Percentiles rank a stretch among this genome's conserved stretches.
Conservation (phyloP, 2,888 invertebrate species). For the Sicus ferrugineus region DNA sequence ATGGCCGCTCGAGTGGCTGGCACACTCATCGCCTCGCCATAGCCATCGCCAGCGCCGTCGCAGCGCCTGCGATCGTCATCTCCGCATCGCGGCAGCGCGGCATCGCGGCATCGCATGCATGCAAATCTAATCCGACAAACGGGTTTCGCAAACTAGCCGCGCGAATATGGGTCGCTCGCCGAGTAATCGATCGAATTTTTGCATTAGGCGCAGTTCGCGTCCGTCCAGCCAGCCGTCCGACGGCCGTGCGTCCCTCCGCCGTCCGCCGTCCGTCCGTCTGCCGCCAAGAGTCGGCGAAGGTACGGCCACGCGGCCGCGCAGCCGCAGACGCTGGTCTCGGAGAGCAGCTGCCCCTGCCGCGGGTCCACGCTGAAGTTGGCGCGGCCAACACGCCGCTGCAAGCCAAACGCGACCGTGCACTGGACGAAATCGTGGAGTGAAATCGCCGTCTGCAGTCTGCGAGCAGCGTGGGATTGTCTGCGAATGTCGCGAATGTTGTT, state of each 20-base stretch:
- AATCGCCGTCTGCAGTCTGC: no score
- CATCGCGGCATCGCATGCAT: constrained; percentile 25
- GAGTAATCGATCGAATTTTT: constrained; percentile 62
- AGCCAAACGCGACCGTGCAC: constrained; percentile 18
- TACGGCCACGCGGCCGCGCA: neutral
- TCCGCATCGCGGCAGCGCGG: constrained; percentile 24
- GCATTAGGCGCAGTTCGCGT: constrained; percentile 36
- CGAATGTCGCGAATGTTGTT: no score
- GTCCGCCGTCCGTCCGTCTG: neutral
- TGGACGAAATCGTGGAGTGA: no score
- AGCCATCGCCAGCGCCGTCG: constrained; percentile 16
- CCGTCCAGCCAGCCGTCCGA: constrained; percentile 16
- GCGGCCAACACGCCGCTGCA: constrained; percentile 11
- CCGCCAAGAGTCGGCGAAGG: neutral
- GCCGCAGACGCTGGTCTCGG: neutral
- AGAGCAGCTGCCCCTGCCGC: constrained; percentile 2
- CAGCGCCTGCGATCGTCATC: no score
- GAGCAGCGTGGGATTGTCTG: no score
- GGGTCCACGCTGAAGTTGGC: neutral
- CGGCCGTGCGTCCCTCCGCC: neutral
- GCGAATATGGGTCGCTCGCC: constrained; percentile 61
- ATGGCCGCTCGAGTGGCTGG: constrained; percentile 62
- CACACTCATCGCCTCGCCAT: constrained; percentile 41
- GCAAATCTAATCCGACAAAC: constrained; percentile 34
- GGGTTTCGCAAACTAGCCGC: constrained; percentile 25